Percentiles rank a stretch among this genome's conserved stretches.
phyloP scores from a whole-genome alignment of 2,797 vertebrate genomes.

The Chelon labrosus region DNA sequence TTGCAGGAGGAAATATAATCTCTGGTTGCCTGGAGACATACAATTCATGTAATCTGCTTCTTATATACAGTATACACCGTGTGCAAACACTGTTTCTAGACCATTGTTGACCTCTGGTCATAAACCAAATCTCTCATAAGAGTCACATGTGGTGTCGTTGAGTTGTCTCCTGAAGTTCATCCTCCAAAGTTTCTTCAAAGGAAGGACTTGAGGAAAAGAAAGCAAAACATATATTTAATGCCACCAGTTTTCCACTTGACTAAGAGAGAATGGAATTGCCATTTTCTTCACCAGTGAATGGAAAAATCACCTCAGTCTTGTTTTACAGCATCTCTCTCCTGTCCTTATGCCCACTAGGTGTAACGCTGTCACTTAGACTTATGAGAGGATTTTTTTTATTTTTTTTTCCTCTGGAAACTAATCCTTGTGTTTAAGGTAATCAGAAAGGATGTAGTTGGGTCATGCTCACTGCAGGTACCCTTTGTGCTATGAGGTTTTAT shows the following conservation, averaged over 20 bases:
- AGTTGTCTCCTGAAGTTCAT: conserved; percentile 8
- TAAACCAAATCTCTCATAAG: neutral
- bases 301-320: conserved; percentile 71
- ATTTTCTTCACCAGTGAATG: conserved; percentile 82
- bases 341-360: conserved; percentile 58
- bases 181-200: neutral
- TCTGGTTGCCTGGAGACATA: neutral
- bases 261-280: conserved; percentile 59
- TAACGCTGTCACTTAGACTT: conserved; percentile 76
- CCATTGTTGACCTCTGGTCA: neutral
- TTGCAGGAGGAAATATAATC: neutral
- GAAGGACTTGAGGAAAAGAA: conserved; percentile 32
- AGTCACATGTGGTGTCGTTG: neutral
- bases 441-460: conserved; percentile 70
- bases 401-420: conserved; percentile 55
- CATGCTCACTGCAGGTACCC: conserved; percentile 65
- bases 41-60: neutral
- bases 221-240: conserved; percentile 48
- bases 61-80: neutral
- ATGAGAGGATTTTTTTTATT: conserved; percentile 34
- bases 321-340: conserved; percentile 61
- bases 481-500: conserved; percentile 55
- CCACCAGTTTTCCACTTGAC: conserved; percentile 70
- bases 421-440: conserved; percentile 77
- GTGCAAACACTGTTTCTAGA: neutral